Conservation (phyloP, 2,888 invertebrate genomes). For the Tetragonula carbonaria region DNA sequence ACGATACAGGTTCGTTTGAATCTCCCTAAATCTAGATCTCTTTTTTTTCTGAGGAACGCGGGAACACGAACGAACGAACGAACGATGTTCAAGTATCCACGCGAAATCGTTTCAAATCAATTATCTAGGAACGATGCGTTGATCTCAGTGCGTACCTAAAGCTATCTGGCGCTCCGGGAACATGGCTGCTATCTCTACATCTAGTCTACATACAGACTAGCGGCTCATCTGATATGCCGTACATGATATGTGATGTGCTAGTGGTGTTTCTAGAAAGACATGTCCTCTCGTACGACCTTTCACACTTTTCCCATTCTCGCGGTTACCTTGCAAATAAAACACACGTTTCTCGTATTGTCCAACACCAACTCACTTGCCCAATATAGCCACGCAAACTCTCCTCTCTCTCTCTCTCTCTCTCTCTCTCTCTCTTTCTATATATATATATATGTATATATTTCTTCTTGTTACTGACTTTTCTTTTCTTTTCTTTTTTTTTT, state of each 20-base stretch:
- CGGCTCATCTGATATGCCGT: slow-evolving; percentile 81
- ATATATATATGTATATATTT: neutral
- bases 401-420: neutral
- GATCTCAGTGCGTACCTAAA: slow-evolving; percentile 83
- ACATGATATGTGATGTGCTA: slow-evolving; percentile 80
- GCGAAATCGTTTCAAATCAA: slow-evolving; percentile 65
- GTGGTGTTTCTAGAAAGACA: slow-evolving; percentile 73
- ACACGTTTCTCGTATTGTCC: slow-evolving; percentile 41
- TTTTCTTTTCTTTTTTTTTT: neutral
- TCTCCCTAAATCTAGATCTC: no score
- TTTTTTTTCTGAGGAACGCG: no score
- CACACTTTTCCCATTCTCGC: slow-evolving; percentile 58
- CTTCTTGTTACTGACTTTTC: slow-evolving; percentile 5
- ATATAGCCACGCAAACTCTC: slow-evolving; percentile 28
- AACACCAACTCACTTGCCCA: slow-evolving; percentile 20
- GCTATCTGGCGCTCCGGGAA: slow-evolving; percentile 82
- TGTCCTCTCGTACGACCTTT: slow-evolving; percentile 64
- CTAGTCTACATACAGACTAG: slow-evolving; percentile 83
- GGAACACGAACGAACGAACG: neutral
- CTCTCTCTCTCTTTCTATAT: neutral
- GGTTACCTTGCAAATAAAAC: slow-evolving; percentile 51
- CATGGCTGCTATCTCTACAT: slow-evolving; percentile 83
- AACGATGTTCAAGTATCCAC: slow-evolving; percentile 31
- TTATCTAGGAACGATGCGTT: slow-evolving; percentile 80
- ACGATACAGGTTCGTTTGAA: no score